These are phyloP conservation scores for Mantis religiosa DNA, from an alignment of 2,888 invertebrate genomes.

Conservation along the genomic window DNA sequence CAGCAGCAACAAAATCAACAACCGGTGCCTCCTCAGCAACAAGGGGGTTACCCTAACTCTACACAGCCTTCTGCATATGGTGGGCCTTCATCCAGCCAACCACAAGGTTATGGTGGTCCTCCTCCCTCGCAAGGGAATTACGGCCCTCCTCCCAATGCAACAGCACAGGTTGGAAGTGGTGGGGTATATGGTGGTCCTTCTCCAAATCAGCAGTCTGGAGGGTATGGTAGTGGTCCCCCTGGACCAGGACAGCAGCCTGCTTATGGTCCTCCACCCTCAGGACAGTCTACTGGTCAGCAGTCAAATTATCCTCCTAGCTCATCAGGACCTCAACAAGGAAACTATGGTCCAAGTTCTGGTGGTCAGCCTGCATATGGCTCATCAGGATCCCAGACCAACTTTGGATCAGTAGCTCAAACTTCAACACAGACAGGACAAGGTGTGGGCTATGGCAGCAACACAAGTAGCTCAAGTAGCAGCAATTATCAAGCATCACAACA, in stretches of 20 bases:
- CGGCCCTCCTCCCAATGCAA: constrained; percentile 30
- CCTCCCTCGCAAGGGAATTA: constrained; percentile 45
- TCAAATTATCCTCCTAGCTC: constrained; percentile 58
- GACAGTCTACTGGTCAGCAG: constrained; percentile 57
- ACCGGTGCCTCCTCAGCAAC: constrained; percentile 38
- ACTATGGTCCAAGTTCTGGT: constrained; percentile 23
- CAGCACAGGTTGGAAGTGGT: constrained; percentile 20
- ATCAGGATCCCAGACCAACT: constrained; percentile 48
- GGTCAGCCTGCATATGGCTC: constrained; percentile 32
- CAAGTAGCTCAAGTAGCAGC: constrained; percentile 9
- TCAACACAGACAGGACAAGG: constrained; percentile 49
- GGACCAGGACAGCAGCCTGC: constrained; percentile 46
- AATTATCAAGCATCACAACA: constrained; percentile 14
- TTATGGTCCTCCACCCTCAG: constrained; percentile 59
- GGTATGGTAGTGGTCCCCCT: constrained; percentile 58
- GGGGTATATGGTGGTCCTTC: constrained; percentile 24
- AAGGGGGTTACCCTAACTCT: constrained; percentile 33
- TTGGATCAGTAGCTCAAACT: constrained; percentile 56
- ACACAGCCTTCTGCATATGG: constrained; percentile 35
- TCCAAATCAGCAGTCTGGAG: constrained; percentile 30
- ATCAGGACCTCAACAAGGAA: constrained; percentile 21
- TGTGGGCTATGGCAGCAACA: constrained; percentile 38
- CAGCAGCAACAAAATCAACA: constrained; percentile 34
- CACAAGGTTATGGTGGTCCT: constrained; percentile 37
- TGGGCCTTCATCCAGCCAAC: constrained; percentile 35